Evolutionary conservation across 2,797 vertebrate species (phyloP).

Genomic region (Molossus alvarezi): DNA sequence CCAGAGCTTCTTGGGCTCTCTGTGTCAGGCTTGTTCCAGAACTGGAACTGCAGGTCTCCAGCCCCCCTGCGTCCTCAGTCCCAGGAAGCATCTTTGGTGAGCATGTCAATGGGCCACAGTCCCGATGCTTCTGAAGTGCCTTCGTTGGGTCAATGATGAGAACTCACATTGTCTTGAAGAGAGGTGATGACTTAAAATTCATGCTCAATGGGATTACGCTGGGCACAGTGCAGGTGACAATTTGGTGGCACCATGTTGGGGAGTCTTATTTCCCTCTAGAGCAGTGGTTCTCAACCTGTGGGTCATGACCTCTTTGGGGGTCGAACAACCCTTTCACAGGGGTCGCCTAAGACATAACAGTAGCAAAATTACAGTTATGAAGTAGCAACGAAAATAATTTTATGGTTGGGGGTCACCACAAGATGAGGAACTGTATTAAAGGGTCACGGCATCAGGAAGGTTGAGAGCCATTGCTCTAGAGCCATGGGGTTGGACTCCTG

Average conservation of each 20-base stretch:
- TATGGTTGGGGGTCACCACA: too few relatives aligned
- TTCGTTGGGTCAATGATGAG: neutral
- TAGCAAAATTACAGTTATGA: too few relatives aligned
- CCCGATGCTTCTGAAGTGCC: accelerated
- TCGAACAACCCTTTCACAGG: too few relatives aligned
- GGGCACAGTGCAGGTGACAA: neutral
- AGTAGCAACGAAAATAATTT: too few relatives aligned
- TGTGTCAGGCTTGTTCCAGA: neutral
- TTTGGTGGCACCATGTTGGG: too few relatives aligned
- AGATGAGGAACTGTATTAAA: too few relatives aligned
- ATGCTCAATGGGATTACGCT: neutral
- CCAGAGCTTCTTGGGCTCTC: neutral
- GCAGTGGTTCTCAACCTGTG: too few relatives aligned
- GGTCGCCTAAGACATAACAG: too few relatives aligned
- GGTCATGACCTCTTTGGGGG: too few relatives aligned
- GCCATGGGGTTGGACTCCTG: neutral
- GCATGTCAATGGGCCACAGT: accelerated
- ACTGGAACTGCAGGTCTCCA: neutral
- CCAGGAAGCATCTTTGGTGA: neutral
- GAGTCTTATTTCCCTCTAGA: neutral
- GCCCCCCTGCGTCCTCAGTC: neutral
- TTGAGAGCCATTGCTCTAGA: neutral
- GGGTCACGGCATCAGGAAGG: too few relatives aligned
- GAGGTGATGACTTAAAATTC: too few relatives aligned
- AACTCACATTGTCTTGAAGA: neutral